Conservation (phyloP, 1,140 invertebrate species). For the Drosophila baimaii region DNA sequence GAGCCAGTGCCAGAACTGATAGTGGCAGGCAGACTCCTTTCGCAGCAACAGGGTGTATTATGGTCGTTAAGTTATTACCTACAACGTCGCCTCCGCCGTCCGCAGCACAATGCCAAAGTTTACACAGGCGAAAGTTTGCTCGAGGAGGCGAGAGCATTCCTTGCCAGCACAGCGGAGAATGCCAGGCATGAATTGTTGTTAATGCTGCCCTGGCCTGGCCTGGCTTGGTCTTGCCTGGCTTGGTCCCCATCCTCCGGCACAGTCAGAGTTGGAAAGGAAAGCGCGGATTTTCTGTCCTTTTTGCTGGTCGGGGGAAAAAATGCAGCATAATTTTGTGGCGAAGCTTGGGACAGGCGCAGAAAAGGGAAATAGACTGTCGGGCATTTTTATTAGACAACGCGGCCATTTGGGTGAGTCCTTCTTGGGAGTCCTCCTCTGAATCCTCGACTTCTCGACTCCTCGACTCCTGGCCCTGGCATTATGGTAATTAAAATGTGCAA, state of each 20-base stretch:
- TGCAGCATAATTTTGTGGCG: constrained; percentile 55
- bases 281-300: constrained; percentile 57
- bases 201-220: constrained; percentile 43
- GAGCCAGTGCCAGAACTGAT: constrained; percentile 22
- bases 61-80: constrained; percentile 83
- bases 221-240: background rate
- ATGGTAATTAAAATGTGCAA: constrained; percentile 74
- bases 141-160: constrained; percentile 68
- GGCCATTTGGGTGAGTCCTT: constrained; percentile 50
- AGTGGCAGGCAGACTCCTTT: constrained; percentile 39
- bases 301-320: constrained; percentile 19
- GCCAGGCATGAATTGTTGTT: constrained; percentile 76
- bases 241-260: background rate
- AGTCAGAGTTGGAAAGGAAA: constrained; percentile 41
- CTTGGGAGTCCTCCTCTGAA: background rate
- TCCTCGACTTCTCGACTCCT: constrained; percentile 10
- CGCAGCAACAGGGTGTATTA: constrained; percentile 79
- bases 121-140: constrained; percentile 77
- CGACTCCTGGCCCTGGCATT: constrained; percentile 56
- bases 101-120: constrained; percentile 76
- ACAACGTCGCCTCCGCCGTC: constrained; percentile 49
- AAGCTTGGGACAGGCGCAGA: constrained; percentile 20
- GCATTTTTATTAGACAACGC: constrained; percentile 67
- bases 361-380: constrained; percentile 44
- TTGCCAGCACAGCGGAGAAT: constrained; percentile 54